Conservation (phyloP, 1,140 invertebrate genomes). For the Phocides pigmalion region DNA sequence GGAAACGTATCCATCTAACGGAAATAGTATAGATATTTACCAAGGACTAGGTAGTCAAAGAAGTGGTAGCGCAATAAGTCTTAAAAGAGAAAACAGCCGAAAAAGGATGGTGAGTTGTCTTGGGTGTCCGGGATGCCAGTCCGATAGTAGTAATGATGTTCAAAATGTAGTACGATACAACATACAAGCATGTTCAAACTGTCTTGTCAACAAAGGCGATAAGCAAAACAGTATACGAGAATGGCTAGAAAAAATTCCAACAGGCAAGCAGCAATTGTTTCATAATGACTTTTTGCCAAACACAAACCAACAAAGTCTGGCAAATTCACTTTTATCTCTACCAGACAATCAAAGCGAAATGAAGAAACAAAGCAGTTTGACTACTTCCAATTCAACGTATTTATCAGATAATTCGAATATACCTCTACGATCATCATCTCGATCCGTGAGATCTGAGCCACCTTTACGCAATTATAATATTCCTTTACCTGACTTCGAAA, state of each 20-base stretch:
- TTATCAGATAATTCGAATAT: constrained; percentile 46
- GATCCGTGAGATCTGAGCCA: constrained; percentile 78
- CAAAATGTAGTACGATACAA: constrained; percentile 73
- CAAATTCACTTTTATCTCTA: constrained; percentile 65
- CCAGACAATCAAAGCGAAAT: constrained; percentile 57
- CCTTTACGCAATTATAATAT: constrained; percentile 69
- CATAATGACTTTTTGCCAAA: constrained; percentile 51
- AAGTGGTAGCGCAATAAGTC: constrained; percentile 82
- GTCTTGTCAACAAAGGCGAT: constrained; percentile 84
- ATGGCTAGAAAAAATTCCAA: constrained; percentile 91
- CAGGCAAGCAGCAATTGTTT: constrained; percentile 63
- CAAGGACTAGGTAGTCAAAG: constrained; percentile 80
- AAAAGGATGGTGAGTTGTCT: constrained; percentile 81
- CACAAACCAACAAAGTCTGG: constrained; percentile 55
- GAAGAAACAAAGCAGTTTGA: constrained; percentile 67
- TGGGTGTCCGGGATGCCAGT: constrained; percentile 87
- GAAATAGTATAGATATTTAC: constrained; percentile 75
- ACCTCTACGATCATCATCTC: constrained; percentile 57
- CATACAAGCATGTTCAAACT: constrained; percentile 80
- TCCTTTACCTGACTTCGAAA: constrained; percentile 69
- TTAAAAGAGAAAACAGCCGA: constrained; percentile 85
- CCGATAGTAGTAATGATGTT: constrained; percentile 61
- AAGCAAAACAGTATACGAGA: constrained; percentile 89
- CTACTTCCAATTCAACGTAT: constrained; percentile 44
- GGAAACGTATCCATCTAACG: constrained; percentile 80